These are phyloP conservation scores for Temnopleurus reevesii DNA, from an alignment of 53 echinoderm and acorn worm genomes.

Conservation along the genomic window DNA sequence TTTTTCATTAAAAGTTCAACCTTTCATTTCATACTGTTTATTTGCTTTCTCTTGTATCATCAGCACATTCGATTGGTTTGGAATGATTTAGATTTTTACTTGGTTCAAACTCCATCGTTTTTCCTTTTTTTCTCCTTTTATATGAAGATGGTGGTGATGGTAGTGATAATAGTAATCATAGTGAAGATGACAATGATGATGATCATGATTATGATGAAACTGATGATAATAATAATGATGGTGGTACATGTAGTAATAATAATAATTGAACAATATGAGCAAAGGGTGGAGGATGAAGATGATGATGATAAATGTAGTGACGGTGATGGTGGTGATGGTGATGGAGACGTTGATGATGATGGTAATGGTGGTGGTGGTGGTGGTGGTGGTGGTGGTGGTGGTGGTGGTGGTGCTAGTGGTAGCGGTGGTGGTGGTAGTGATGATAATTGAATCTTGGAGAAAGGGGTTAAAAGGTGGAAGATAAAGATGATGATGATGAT, in stretches of 20 bases:
- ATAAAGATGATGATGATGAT: neutral
- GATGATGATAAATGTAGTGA: neutral
- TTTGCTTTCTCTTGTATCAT: too few species aligned
- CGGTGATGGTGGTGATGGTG: neutral
- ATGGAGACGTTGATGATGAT: neutral
- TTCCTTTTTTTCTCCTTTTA: too few species aligned
- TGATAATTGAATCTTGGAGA: too few species aligned
- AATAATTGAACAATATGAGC: too few species aligned
- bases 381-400: neutral
- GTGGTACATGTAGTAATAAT: neutral
- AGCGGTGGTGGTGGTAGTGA: neutral
- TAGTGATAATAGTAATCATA: neutral
- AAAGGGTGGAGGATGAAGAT: neutral
- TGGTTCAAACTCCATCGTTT: too few species aligned
- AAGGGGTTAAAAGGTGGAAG: too few species aligned
- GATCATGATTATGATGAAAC: too few species aligned
- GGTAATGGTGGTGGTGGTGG: neutral
- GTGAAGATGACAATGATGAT: neutral
- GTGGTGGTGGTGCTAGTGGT: neutral
- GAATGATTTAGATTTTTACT: too few species aligned
- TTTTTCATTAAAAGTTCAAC: too few species aligned
- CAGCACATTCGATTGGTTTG: too few species aligned
- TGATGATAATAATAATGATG: neutral
- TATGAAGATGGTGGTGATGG: neutral
- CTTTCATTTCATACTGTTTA: too few species aligned